A percentile compares a stretch with the other conserved stretches of the same genome.
Conservation (phyloP, 2,113 vertebrate genomes). For the Bungarus multicinctus region DNA sequence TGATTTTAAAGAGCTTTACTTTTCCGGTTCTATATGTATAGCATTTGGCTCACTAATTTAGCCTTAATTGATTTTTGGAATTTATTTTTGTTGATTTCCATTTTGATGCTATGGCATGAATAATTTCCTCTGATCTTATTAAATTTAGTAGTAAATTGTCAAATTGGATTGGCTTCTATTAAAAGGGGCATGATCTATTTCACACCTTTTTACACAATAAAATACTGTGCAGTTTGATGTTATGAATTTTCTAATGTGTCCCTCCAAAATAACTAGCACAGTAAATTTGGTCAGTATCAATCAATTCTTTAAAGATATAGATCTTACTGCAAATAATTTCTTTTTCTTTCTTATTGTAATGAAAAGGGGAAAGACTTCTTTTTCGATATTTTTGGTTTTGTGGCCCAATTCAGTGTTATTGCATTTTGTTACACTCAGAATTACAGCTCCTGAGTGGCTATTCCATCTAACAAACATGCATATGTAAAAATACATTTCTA, state of each 20-base stretch:
- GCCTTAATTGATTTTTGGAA: neutral
- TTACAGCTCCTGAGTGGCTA: neutral
- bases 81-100: neutral
- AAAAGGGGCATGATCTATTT: neutral
- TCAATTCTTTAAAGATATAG: neutral
- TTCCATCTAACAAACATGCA: neutral
- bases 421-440: neutral
- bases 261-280: neutral
- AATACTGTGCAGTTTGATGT: too few relatives aligned
- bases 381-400: neutral
- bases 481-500: neutral
- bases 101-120: neutral
- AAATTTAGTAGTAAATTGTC: neutral
- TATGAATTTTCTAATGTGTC: neutral
- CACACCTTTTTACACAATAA: neutral
- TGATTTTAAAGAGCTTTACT: neutral
- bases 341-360: neutral
- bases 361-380: neutral
- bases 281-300: too few relatives aligned
- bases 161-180: neutral
- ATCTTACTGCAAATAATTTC: neutral
- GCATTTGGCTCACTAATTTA: neutral
- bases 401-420: neutral
- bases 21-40: neutral
- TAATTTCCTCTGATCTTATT: neutral